phyloP scores from a whole-genome alignment of 2,113 vertebrate genomes.

The Thamnophis sirtalis region DNA sequence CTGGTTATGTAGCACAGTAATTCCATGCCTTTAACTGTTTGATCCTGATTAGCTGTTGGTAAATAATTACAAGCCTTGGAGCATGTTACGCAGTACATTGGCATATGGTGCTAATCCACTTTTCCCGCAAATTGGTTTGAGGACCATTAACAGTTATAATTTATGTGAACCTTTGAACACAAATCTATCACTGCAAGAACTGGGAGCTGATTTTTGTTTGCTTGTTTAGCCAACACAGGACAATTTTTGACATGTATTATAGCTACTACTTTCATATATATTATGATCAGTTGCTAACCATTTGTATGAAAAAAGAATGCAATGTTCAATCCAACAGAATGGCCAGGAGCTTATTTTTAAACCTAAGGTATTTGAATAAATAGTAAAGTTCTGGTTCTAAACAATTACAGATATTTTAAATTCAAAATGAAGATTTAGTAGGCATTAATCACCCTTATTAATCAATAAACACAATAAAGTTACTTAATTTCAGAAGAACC shows the following conservation, averaged over 20 bases:
- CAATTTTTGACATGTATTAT: constrained; percentile 1
- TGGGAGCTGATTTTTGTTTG: constrained; percentile 41
- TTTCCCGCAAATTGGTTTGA: neutral
- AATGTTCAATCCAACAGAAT: constrained; percentile 1
- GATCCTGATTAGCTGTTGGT: neutral
- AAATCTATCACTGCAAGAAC: constrained; percentile 32
- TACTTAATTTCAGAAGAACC: constrained; percentile 26
- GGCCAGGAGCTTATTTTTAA: constrained; percentile 31
- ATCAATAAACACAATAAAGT: constrained; percentile 31
- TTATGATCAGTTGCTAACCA: neutral
- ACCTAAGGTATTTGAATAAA: constrained; percentile 32
- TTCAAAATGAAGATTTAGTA: constrained; percentile 44
- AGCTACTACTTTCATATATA: constrained; percentile 27
- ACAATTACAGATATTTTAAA: constrained; percentile 25
- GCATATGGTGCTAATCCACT: neutral
- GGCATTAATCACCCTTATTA: constrained; percentile 36
- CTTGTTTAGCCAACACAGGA: neutral
- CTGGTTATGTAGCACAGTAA: neutral
- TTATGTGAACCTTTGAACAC: constrained; percentile 13
- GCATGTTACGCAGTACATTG: neutral
- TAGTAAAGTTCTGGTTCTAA: constrained; percentile 46
- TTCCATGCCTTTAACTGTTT: neutral
- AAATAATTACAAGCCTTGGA: neutral
- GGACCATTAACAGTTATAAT: neutral
- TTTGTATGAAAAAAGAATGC: constrained; percentile 22